Evolutionary conservation across 2,888 invertebrate genomes (phyloP), one percentile per base, ranked within the genome.

Genomic region (Odontocerum albicorne): DNA sequence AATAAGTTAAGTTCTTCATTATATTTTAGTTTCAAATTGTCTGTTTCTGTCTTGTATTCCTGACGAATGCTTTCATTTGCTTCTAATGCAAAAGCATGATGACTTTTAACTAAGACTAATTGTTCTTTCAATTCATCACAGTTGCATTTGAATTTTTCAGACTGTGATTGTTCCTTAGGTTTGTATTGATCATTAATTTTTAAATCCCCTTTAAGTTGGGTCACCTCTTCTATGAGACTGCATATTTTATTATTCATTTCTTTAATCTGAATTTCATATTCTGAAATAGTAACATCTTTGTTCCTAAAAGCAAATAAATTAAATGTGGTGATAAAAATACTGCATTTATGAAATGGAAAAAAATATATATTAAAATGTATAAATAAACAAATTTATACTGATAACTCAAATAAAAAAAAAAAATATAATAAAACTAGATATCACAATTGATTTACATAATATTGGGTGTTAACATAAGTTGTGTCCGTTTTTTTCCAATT

Each of bases 41-140:
- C 78, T 27, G 77, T 63, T 63, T 77, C 77, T 12, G 66, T 68
- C 67, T 75, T 77, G 58, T 77, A 77, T 63, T 77, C 77, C 32
- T 74, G 67, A 60, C 77, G 66, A 49, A 78, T 78, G 58, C 77
- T 78, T 63, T 77, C 77, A 66, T 78, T 77, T 3, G 77, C 77
- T 64, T 78, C 76, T 57, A 78, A 57, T 20, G 78, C 77, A 55
- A 77, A 65, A 33, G 73, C 72, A 68, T 77, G 78, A 62, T 77
- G 77, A 1, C 75, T 74, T 65, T 77, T 77, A 1, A 78, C 76
- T 74, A 77, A 74, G 67, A 77, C 76, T 32, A 77, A 67, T 55
- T 75, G 69, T 63, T 76, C 73, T 36, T 65, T 67, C n/a, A 72
- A 72, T 67, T 77, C 75, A 42, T 73, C 44, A 6, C 16, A 19